These are phyloP conservation scores for Porites rus DNA, from an alignment of 92 coral and sea anemone genomes.

Conservation along the genomic window DNA sequence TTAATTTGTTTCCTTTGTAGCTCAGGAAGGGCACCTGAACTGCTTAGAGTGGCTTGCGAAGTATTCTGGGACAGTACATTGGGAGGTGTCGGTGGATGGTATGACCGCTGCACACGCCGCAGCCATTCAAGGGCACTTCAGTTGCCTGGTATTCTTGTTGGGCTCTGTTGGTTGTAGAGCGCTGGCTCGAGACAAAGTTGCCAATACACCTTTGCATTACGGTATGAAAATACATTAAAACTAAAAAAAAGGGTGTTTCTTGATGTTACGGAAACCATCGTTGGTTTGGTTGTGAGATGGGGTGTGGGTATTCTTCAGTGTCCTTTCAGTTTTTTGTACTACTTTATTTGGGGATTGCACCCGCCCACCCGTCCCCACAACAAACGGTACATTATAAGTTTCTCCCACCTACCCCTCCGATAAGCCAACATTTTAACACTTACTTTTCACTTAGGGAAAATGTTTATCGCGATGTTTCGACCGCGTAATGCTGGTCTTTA, in stretches of 20 bases:
- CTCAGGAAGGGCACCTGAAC: slow-evolving; percentile 88
- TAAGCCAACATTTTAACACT: too few species aligned
- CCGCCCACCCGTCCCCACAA: neutral
- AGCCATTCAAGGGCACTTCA: slow-evolving; percentile 87
- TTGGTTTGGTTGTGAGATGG: too few species aligned
- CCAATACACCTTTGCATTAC: slow-evolving; percentile 85
- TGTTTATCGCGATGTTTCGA: too few species aligned
- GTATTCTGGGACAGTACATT: slow-evolving; percentile 74
- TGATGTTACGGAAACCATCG: too few species aligned
- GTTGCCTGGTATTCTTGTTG: slow-evolving; percentile 75
- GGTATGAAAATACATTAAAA: slow-evolving; percentile 44
- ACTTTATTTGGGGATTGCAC: too few species aligned
- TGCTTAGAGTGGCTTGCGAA: slow-evolving; percentile 90
- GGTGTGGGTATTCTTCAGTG: too few species aligned
- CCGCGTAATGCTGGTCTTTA: too few species aligned
- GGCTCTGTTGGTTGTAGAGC: slow-evolving; percentile 80
- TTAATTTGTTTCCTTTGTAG: slow-evolving; percentile 37
- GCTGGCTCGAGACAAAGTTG: slow-evolving; percentile 76
- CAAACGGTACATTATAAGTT: too few species aligned
- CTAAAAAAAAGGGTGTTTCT: too few species aligned
- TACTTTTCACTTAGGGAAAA: too few species aligned
- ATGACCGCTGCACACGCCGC: slow-evolving; percentile 94
- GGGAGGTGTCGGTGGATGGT: slow-evolving; percentile 80
- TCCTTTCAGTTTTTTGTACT: neutral
- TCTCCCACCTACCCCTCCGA: too few species aligned